A percentile compares a stretch with the other conserved stretches of the same genome.
phyloP scores from a whole-genome alignment of 2,888 invertebrate species.

The Hofmannophila pseudospretella region DNA sequence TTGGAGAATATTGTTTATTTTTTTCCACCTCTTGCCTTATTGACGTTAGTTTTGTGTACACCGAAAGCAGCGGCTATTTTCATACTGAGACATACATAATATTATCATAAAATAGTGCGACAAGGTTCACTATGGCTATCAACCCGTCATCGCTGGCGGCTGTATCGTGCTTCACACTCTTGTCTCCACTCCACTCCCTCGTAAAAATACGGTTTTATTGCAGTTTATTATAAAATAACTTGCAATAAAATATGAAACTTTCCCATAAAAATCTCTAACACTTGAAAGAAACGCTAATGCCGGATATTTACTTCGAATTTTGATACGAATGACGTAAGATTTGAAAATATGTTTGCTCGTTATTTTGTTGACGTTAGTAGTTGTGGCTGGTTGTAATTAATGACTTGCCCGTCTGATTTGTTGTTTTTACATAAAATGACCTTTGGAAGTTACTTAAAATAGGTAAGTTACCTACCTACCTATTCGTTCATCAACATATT shows the following conservation, averaged over 20 bases:
- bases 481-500: no score
- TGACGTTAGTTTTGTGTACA: constrained; percentile 17
- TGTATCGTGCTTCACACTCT: constrained; percentile 24
- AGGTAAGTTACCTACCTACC: not conserved
- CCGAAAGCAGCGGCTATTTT: constrained; percentile 38
- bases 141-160: constrained; percentile 45
- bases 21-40: constrained; percentile 23
- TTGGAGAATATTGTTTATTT: no score
- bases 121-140: constrained; percentile 47
- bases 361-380: no score
- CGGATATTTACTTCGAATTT: not conserved
- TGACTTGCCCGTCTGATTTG: no score
- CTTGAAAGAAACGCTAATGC: not conserved
- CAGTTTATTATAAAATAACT: constrained; percentile 20
- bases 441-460: no score
- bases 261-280: not conserved
- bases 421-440: no score
- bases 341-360: no score
- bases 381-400: no score
- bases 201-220: constrained; percentile 51
- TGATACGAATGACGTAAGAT: no score
- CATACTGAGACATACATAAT: constrained; percentile 52
- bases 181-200: constrained; percentile 43
- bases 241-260: constrained; percentile 11
- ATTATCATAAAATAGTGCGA: constrained; percentile 53